Base-by-base conservation (phyloP, 2,797 vertebrate species). In the Sebastes glaucus region DNA sequence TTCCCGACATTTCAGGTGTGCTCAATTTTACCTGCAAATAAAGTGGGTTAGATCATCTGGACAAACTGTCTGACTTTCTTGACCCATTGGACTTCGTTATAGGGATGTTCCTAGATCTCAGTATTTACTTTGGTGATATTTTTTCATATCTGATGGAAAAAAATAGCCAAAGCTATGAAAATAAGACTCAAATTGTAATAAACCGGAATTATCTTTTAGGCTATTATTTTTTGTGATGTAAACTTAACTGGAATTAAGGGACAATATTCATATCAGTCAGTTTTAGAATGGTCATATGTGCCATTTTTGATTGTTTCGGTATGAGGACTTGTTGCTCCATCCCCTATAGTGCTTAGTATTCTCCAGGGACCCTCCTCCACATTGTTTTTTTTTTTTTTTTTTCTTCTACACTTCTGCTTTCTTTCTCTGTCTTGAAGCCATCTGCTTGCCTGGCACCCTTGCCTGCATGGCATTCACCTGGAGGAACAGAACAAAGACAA, bases 381-480 rank as follows among this genome's bases (percentile, higher is more conserved):
- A 52, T 61, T 23, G 30, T 4, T 76, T 56, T 13, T n/a, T 18
- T 49, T 1, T 25, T 46, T 8, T 14, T 49, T 28, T 49, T 32
- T 60, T n/a, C 25, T 20, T 25, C 16, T 7, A 6, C 23, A 68
- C 25, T 52, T 83, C 68, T 35, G 7, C 49, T 63, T 71, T 62
- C 33, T 66, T 38, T 64, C 65, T 67, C 63, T 84, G 82, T 73
- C 52, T 78, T 77, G 60, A 78, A 64, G 84, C 93, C 94, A 95
- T 94, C 94, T 95, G 95, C 84, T 92, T 75, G 78, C 78, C 88
- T 93, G 92, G 92, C 87, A 83, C 63, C 66, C 16, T 38, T 7
- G 30, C 65, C 61, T 23, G 25, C 27, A 16, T 38, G 35, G 79
- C 85, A 84, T 87, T 90, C 86, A 89, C 91, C 89, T 89, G 78